Evolutionary conservation across 2,113 vertebrate genomes (phyloP), one percentile per base, ranked within the genome.

Genomic region (Solea senegalensis): DNA sequence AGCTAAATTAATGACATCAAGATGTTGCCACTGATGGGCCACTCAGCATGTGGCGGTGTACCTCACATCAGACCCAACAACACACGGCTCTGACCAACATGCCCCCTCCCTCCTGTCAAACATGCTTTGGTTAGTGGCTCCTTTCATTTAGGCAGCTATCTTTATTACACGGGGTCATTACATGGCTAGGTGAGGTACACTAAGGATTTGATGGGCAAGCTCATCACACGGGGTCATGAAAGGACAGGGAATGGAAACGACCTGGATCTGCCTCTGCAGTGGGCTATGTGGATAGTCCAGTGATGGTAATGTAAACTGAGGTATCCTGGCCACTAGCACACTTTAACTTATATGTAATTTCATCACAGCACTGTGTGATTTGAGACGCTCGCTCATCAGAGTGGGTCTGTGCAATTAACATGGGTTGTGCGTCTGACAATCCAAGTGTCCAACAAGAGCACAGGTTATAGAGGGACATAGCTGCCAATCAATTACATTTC

Each of bases 1-100:
- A 92, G 90, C 93, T 94, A 96, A 92, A 97, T 96, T 98, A 98
- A 98, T 96, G 94, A 95, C 92, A 94, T 94, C 96, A 98, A 98
- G 96, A 98, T 97, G 96, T 90, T 83, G 82, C 84, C 86, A 86
- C 86, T 90, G 88, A 92, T 91, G 87, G 89, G 82, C 87, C 68
- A 84, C 87, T 93, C 90, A 88, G 81, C 90, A 92, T 93, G 90
- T 90, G 83, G 90, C 83, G 71, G 80, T 80, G 86, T 78, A 89
- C 77, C 80, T 80, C 79, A 79, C 72, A 88, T 88, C 84, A 82
- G 82, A 39, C 77, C 64, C 72, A 74, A 62, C 66, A 70, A 65
- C 76, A 72, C 73, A 76, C 76, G 13, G 40, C 54, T 14, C 53
- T 7, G 13, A 72, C 69, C 66, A 57, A 14, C 50, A 2, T 65